Evolutionary conservation across 2,113 vertebrate genomes (phyloP), one percentile per base, ranked within the genome.

Genomic region (Oreochromis niloticus): DNA sequence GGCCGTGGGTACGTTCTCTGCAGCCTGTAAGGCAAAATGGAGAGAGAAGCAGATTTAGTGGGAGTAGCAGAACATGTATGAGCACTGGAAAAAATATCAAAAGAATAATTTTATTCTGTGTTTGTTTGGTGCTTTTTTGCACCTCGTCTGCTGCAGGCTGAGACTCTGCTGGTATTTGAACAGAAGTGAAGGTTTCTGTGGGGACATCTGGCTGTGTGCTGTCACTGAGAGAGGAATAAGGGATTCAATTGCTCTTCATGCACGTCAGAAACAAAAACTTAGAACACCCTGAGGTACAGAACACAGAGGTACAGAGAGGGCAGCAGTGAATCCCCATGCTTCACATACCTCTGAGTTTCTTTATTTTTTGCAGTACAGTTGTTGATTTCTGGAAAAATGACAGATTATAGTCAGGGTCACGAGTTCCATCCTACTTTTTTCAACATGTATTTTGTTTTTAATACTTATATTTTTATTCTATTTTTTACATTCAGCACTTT

Each of bases 381-480:
- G 14, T 87, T 89, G 46, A 41, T 48, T 88, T 95, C 96, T 96
- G 85, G 27, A 83, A 36, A 57, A 68, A 71, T 1, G 61, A 59
- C 11, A 87, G 22, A 71, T 1, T 2, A 8, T 13, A 5, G 9
- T 55, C 3, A 55, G 7, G 7, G 54, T 55, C 54, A 22, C n/a
- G 6, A 11, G 52, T 54, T 9, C 4, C 3, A 22, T 22, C n/a
- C 54, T n/a, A 9, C 30, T 30, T 30, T 30, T 30, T 30, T 30
- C 30, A 30, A 30, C 1, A 30, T 30, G 30, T 4, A 30, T 30
- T 30, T 30, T 30, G 30, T 4, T 30, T 30, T 30, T 30, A 30
- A 3, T 30, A 30, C 2, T 4, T 30, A 4, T 4, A 30, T 30
- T 30, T 30, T 30, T 30, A 30, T 30, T 30, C 30, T 30, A 30